Percentiles rank a stretch among this genome's conserved stretches.
phyloP scores from a whole-genome alignment of 2,113 vertebrate species.

The Gymnobelideus leadbeateri region DNA sequence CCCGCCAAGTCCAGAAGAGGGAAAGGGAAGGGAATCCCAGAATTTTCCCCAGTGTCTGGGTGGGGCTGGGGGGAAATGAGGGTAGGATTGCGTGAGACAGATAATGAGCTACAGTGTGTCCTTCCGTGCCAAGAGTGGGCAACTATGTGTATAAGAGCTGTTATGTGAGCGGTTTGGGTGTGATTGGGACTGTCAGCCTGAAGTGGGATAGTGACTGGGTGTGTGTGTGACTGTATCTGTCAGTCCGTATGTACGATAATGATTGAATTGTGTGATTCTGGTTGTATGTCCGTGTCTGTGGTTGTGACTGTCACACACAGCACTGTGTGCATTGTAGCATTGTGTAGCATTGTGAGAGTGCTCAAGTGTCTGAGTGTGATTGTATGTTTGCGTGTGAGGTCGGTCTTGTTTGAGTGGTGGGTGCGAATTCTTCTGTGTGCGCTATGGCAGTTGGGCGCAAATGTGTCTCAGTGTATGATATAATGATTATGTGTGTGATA shows the following conservation, averaged over 20 bases:
- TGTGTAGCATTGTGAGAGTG: background rate
- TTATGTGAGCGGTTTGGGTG: background rate
- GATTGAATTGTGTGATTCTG: background rate
- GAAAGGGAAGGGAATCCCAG: background rate
- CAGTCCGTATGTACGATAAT: background rate
- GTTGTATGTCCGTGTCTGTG: background rate
- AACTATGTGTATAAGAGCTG: background rate
- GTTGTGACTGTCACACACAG: background rate
- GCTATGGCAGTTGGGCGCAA: background rate
- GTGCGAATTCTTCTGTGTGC: background rate
- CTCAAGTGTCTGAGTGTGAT: background rate
- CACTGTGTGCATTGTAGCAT: background rate
- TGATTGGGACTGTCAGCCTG: background rate
- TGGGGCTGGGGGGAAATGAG: background rate
- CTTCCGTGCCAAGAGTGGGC: background rate
- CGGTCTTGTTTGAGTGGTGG: background rate
- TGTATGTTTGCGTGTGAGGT: slow-evolving; percentile 16
- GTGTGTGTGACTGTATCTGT: background rate
- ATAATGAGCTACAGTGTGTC: background rate
- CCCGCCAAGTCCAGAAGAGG: background rate
- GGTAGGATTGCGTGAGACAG: background rate
- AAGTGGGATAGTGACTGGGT: background rate
- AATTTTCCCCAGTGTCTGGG: background rate
- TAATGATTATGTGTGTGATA: background rate
- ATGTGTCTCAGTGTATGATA: background rate